Conservation (phyloP, 2,888 invertebrate species). For the Eristalinus aeneus region DNA sequence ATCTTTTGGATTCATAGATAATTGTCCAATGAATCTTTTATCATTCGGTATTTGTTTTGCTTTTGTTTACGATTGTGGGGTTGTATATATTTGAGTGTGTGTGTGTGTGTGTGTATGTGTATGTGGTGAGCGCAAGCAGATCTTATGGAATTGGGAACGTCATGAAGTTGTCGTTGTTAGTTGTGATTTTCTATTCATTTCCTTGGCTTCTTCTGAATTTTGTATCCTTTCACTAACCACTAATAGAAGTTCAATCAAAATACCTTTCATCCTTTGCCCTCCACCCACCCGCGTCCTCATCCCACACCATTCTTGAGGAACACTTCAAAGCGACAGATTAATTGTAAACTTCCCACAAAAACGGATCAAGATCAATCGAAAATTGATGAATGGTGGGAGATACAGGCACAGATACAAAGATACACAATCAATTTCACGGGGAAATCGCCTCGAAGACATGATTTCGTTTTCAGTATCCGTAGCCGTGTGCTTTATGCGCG, state of each 20-base stretch:
- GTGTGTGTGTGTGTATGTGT: background rate
- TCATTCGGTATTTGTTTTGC: conserved; percentile 51
- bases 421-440: background rate
- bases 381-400: conserved; percentile 31
- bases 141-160: conserved; percentile 16
- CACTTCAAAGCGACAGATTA: conserved; percentile 5
- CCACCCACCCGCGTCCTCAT: too few species aligned
- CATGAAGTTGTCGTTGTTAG: conserved; percentile 31
- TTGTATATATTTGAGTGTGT: too few species aligned
- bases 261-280: too few species aligned
- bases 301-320: background rate
- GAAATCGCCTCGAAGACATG: conserved; percentile 10
- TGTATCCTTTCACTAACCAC: background rate
- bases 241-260: too few species aligned
- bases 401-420: background rate
- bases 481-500: background rate
- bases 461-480: conserved; percentile 1
- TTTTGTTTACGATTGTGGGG: conserved; percentile 48
- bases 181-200: conserved; percentile 28
- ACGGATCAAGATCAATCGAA: conserved; percentile 30
- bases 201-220: background rate
- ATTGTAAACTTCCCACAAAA: background rate
- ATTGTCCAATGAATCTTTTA: conserved; percentile 49
- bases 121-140: conserved; percentile 25
- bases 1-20: conserved; percentile 24